Evolutionary conservation across 2,888 invertebrate genomes (phyloP).

Genomic region (Meta bourneti): DNA sequence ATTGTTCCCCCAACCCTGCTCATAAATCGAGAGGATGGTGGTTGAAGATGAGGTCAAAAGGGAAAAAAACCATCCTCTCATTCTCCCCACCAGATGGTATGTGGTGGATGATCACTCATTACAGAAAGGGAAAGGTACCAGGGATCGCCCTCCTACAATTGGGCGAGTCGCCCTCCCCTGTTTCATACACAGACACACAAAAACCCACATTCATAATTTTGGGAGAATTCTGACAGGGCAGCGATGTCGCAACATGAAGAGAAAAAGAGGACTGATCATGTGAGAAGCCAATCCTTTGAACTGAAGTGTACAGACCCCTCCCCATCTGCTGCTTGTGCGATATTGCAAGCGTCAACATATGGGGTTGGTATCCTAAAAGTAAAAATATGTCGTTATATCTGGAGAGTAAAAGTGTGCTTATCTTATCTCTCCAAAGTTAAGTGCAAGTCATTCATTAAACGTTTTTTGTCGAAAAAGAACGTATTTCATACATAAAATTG

Average conservation of each 20-base stretch:
- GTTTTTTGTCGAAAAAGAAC: neutral
- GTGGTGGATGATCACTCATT: constrained; percentile 27
- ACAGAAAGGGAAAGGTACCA: constrained; percentile 1
- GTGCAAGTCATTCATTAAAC: too few relatives aligned
- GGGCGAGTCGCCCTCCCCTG: neutral
- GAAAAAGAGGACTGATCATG: neutral
- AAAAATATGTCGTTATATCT: neutral
- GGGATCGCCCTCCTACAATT: neutral
- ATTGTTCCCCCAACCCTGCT: neutral
- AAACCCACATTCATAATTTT: neutral
- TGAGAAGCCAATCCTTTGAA: neutral
- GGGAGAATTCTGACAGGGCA: neutral
- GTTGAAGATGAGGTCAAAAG: neutral
- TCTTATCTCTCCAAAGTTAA: neutral
- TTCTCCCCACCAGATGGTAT: constrained; percentile 49
- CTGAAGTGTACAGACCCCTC: neutral
- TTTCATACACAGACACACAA: neutral
- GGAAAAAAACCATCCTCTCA: neutral
- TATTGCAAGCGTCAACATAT: neutral
- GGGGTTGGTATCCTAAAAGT: neutral
- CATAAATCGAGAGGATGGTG: neutral
- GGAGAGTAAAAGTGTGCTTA: neutral
- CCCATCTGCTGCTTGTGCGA: neutral
- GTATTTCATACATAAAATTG: neutral
- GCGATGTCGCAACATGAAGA: neutral